Conservation (phyloP, 1,140 invertebrate species). For the Heliothis virescens region DNA sequence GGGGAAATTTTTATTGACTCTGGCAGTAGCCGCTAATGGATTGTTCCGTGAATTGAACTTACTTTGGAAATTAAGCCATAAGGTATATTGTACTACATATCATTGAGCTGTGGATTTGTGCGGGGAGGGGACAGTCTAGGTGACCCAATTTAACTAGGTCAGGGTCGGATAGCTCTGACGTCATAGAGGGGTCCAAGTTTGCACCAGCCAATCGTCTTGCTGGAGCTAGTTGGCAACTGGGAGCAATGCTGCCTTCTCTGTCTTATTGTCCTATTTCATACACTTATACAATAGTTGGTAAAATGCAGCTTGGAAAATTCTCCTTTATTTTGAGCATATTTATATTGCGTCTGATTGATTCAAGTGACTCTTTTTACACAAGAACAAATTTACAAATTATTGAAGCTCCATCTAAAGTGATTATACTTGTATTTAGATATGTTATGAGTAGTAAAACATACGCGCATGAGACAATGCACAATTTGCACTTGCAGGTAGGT, state of each 20-base stretch:
- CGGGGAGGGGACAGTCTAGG: not conserved
- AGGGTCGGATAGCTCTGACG: constrained; percentile 8
- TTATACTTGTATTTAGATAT: no score
- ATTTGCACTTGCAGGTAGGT: not conserved
- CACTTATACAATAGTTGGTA: no score
- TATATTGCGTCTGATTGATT: no score
- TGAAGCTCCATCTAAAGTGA: no score
- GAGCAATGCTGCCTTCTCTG: no score
- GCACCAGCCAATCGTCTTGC: not conserved
- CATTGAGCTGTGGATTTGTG: not conserved
- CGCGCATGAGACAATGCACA: no score
- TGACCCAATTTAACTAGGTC: constrained; percentile 19
- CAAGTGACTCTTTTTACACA: no score
- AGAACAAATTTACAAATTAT: no score
- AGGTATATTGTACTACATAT: not conserved
- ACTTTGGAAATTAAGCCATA: not conserved
- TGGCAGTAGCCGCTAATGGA: constrained; percentile 61
- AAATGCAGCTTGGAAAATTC: no score
- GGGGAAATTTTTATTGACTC: constrained; percentile 70
- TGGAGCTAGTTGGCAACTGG: not conserved
- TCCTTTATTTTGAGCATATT: no score
- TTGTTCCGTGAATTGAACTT: constrained; percentile 20
- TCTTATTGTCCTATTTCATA: no score
- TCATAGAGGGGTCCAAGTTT: constrained; percentile 18
- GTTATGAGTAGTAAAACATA: no score